These are phyloP conservation scores for Oeneis ivallda DNA, from an alignment of 2,888 invertebrate species.

Conservation along the genomic window DNA sequence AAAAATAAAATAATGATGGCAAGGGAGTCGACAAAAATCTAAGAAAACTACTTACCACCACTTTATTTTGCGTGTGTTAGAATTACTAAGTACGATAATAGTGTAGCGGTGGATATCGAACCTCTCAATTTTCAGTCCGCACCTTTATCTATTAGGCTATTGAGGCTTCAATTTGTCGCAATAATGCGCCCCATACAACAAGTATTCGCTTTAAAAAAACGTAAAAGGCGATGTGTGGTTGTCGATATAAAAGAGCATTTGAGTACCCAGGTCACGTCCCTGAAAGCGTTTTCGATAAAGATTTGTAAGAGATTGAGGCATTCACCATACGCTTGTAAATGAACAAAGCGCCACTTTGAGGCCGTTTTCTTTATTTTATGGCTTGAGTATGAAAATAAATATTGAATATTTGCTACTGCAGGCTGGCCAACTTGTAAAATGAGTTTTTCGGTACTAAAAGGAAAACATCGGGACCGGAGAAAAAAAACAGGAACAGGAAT, in stretches of 20 bases:
- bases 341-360: constrained; percentile 18
- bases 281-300: constrained; percentile 30
- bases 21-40: too few relatives aligned
- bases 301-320: constrained; percentile 27
- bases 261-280: constrained; percentile 21
- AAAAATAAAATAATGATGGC: not conserved
- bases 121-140: too few relatives aligned
- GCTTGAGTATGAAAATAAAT: not conserved
- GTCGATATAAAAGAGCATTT: constrained; percentile 13
- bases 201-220: constrained; percentile 1
- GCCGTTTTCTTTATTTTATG: constrained; percentile 13
- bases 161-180: too few relatives aligned
- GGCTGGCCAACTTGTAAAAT: not conserved
- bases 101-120: too few relatives aligned
- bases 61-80: too few relatives aligned
- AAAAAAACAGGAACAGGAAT: too few relatives aligned
- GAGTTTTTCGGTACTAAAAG: too few relatives aligned
- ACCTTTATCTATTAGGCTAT: too few relatives aligned
- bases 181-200: not conserved
- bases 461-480: too few relatives aligned
- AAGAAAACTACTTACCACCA: too few relatives aligned
- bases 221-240: constrained; percentile 4
- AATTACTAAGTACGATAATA: too few relatives aligned
- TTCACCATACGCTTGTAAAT: constrained; percentile 23
- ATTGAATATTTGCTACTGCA: not conserved